A percentile compares a stretch with the other conserved stretches of the same genome.
Conservation (phyloP, 2,888 invertebrate genomes). For the Epistrophella euchroma region DNA sequence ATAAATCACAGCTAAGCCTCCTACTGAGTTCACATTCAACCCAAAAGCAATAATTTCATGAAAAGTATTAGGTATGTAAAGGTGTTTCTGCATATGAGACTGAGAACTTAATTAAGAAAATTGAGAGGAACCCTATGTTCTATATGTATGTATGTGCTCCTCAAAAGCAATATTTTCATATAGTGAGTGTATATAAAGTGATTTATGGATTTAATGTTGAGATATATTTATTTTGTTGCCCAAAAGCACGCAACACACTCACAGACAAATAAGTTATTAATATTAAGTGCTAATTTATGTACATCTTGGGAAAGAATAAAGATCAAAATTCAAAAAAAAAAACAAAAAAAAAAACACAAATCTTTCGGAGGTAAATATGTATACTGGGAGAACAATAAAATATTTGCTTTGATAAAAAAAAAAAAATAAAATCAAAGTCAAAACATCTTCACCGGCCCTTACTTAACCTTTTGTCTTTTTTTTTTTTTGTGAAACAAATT, state of each 20-base stretch:
- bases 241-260: conserved; percentile 10
- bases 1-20: conserved; percentile 44
- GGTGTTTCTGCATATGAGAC: background rate
- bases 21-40: background rate
- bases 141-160: background rate
- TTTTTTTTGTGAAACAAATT: background rate
- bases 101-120: conserved; percentile 60
- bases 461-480: background rate
- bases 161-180: conserved; percentile 13
- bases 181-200: conserved; percentile 17
- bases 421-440: background rate
- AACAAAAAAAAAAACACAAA: background rate
- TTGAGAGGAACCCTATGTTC: too few relatives aligned
- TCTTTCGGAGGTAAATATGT: background rate
- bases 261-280: conserved; percentile 59
- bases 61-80: background rate
- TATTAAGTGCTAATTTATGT: conserved; percentile 26
- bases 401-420: background rate
- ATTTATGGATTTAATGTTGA: conserved; percentile 43
- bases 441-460: background rate
- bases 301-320: background rate
- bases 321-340: background rate
- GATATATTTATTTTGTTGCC: conserved; percentile 36
- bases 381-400: background rate
- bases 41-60: background rate